A percentile compares a stretch with the other conserved stretches of the same genome.
phyloP scores from a whole-genome alignment of 1,140 invertebrate species.

The Mamestra configurata region DNA sequence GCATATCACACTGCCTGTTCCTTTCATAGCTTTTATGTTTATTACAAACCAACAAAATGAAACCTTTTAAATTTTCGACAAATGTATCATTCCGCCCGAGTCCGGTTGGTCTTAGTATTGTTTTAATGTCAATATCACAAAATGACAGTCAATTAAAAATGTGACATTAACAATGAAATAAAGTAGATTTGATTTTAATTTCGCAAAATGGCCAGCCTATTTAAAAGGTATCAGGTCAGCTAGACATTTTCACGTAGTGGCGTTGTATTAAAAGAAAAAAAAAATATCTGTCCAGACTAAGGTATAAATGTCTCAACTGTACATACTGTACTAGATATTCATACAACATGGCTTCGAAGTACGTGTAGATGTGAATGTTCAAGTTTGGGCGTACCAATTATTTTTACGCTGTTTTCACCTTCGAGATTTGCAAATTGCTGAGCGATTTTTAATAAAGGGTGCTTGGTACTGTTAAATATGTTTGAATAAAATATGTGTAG shows the following conservation, averaged over 20 bases:
- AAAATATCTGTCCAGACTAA: too few relatives aligned
- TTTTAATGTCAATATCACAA: too few relatives aligned
- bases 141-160: too few relatives aligned
- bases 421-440: neutral
- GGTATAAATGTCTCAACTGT: neutral
- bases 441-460: neutral
- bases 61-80: neutral
- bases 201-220: too few relatives aligned
- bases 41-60: neutral
- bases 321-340: neutral
- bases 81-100: neutral
- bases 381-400: conserved; percentile 34
- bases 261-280: too few relatives aligned
- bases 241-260: too few relatives aligned
- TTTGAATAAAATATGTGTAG: neutral
- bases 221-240: too few relatives aligned
- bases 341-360: neutral
- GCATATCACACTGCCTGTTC: neutral
- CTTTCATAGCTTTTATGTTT: neutral
- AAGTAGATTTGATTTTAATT: too few relatives aligned
- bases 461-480: neutral
- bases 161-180: too few relatives aligned
- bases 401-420: conserved; percentile 31
- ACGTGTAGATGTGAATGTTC: neutral
- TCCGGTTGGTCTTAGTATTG: too few relatives aligned